These are phyloP conservation scores for Sebastes cheni DNA, from an alignment of 2,797 vertebrate species.

Conservation along the genomic window DNA sequence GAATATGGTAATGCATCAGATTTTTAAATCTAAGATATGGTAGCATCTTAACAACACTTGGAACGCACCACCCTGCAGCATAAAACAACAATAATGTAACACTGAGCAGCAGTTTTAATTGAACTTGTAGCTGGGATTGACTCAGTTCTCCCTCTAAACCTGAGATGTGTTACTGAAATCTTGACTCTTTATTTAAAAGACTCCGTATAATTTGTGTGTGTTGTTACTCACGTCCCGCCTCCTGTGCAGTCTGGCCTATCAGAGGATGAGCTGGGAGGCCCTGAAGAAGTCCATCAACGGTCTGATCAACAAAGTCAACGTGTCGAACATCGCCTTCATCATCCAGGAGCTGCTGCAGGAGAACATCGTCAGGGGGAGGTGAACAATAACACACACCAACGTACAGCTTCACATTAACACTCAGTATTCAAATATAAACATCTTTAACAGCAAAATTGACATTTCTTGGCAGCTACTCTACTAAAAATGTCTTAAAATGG, in stretches of 20 bases:
- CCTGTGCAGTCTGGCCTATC: constrained; percentile 90
- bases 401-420: not conserved
- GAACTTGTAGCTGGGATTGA: not conserved
- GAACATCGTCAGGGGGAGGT: constrained; percentile 97
- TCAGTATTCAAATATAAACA: not conserved
- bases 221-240: not conserved
- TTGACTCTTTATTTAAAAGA: not conserved
- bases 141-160: not conserved
- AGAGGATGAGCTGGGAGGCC: constrained; percentile 99
- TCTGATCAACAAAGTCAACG: constrained; percentile 98
- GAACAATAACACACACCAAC: not conserved
- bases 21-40: too few species aligned
- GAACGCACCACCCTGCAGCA: not conserved
- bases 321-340: constrained; percentile 95
- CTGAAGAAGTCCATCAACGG: constrained; percentile 99
- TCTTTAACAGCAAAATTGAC: not conserved
- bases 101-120: not conserved
- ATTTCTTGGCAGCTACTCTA: not conserved
- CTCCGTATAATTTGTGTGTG: not conserved
- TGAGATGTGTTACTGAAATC: not conserved
- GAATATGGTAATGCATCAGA: not conserved
- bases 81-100: not conserved
- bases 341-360: constrained; percentile 98
- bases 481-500: not conserved
- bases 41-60: not conserved